Conservation (phyloP, 2,888 invertebrate species). For the Eucera pruinosa region DNA sequence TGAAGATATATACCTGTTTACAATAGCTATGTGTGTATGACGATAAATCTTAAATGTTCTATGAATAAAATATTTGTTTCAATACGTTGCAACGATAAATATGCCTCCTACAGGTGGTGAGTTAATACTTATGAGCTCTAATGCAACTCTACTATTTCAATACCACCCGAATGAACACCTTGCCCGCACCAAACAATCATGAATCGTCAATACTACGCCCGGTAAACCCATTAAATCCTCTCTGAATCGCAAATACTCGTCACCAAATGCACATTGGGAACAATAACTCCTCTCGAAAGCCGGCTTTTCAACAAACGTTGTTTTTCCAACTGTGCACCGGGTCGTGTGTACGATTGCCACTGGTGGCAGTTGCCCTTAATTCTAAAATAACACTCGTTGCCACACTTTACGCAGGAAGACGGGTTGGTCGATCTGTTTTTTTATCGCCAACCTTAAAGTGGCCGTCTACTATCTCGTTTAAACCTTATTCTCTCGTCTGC, state of each 20-base stretch:
- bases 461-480: slow-evolving; percentile 41
- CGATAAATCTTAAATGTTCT: too few species aligned
- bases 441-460: slow-evolving; percentile 39
- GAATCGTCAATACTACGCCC: background rate
- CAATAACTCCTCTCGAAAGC: background rate
- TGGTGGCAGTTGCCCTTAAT: slow-evolving; percentile 31
- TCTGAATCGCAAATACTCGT: background rate
- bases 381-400: slow-evolving; percentile 44
- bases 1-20: too few species aligned
- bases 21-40: too few species aligned
- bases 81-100: too few species aligned
- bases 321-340: slow-evolving; percentile 7
- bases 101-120: too few species aligned
- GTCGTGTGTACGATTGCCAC: slow-evolving; percentile 6
- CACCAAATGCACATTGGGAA: background rate
- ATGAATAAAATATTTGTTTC: too few species aligned
- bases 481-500: slow-evolving; percentile 35
- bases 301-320: background rate
- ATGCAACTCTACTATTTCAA: too few species aligned
- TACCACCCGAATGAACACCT: background rate
- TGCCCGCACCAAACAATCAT: background rate
- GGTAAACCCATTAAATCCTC: background rate
- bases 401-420: slow-evolving; percentile 13
- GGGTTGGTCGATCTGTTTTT: slow-evolving; percentile 35
- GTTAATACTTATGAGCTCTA: too few species aligned